Base-by-base conservation (phyloP, 2,888 invertebrate genomes). In the Celastrina argiolus region DNA sequence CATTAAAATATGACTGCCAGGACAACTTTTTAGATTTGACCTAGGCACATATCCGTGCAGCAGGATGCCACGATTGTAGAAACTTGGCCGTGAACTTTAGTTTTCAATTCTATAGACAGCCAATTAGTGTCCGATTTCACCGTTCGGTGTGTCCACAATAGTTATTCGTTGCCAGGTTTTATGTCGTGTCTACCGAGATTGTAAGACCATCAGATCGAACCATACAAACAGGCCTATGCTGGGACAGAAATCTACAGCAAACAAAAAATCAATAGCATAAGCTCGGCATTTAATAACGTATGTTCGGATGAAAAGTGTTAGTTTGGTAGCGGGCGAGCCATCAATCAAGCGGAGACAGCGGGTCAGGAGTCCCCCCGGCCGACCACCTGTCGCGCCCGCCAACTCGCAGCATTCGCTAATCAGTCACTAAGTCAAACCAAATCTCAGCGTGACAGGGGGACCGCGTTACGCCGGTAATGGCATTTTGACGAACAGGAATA, bases 391-490 rank as follows among this genome's bases (percentile, higher is more conserved):
- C 80, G 81, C 81, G 79, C 80, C 80, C 82, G 82, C 74, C 73
- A 77, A 80, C 82, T 81, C 81, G 78, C 82, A 85, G 80, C 84
- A 84, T 86, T 85, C 85, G 87, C 90, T 88, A 89, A 89, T 89
- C 90, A 90, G 89, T 89, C 89, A 89, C 87, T 87, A 87, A 87
- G 86, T 85, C 84, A 82, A 83, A 81, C 84, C 82, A 87, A 89
- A 89, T 90, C 88, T 89, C 88, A 78, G 83, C 78, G 65, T 71
- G 74, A 73, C 74, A 73, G 70, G 67, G 69, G 68, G 70, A 74
- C 72, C 71, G 72, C 65, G 71, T 68, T 65, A 67, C 69, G 79
- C 76, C 79, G 78, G 77, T 86, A 85, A 85, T 85, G 82, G 78
- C 82, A 79, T 87, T 88, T 85, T 87, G 83, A 87, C 84, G 82